Evolutionary conservation across 2,113 vertebrate species (phyloP), one percentile per base, ranked within the genome.

Genomic region (Meriones unguiculatus): DNA sequence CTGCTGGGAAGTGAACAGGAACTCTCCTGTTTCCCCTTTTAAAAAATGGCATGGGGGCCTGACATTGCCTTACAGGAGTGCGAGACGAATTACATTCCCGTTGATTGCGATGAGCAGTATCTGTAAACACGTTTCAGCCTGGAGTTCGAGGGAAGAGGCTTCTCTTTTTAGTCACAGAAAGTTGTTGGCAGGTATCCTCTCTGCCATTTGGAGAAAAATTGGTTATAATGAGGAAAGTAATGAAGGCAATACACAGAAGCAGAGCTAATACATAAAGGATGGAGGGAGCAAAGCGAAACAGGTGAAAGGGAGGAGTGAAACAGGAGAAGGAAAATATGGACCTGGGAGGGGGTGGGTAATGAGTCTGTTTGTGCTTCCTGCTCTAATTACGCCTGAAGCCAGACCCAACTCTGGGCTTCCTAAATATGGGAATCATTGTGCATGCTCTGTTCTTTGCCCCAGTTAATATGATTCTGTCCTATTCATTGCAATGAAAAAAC

Each of bases 171-270:
- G 46, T 95, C 54, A 41, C 20, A 80, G 67, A 96, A 87, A 35
- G 17, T 62, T 32, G 8, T 54, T 87, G 80, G 81, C 52, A 95
- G 92, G 7, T 93, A 46, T 57, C 15, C 13, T 59, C 72, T 65
- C 46, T 86, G 81, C 10, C n/a, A 91, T 87, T 96, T 96, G 85
- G 57, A 92, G 57, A 93, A 93, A 91, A 62, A 67, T 72, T 76
- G 84, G 93, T 67, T 87, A 28, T 92, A 76, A 32, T 80, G 94
- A 91, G 50, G 32, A 95, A 90, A 57, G 57, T 90, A 82, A 91
- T 41, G 67, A 87, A 10, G 46, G 32, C 57, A 87, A 91, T n/a
- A 86, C n/a, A 84, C 4, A 88, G 88, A 96, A 91, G 77, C 25
- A 67, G 4, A 75, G 52, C 50, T 38, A 94, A 76, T 25, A 91